A percentile compares a stretch with the other conserved stretches of the same genome.
Evolutionary conservation across 2,888 invertebrate genomes (phyloP).

Genomic region (Phlogophora meticulosa): DNA sequence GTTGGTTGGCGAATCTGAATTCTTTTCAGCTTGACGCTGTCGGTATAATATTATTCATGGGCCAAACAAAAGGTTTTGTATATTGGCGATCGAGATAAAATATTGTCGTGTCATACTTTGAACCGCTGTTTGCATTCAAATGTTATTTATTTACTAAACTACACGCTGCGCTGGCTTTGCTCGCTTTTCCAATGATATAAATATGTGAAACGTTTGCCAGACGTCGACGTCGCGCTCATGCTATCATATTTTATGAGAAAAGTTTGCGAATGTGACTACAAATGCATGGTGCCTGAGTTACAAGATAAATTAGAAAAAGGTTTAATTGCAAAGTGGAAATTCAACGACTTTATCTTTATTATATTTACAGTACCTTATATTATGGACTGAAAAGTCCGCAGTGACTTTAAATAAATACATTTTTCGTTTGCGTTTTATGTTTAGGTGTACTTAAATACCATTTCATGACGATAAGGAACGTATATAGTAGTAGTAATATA

Average conservation of each 20-base stretch:
- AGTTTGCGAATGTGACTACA: constrained; percentile 20
- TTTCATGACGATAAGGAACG: too few species aligned
- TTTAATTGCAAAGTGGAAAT: constrained; percentile 21
- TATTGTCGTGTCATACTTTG: constrained; percentile 50
- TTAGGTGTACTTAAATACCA: too few species aligned
- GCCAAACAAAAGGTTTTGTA: constrained; percentile 56
- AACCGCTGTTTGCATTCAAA: constrained; percentile 45
- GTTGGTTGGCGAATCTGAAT: constrained; percentile 49
- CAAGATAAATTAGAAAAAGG: neutral
- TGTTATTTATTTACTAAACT: constrained; percentile 51
- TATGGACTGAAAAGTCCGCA: neutral
- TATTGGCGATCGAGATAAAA: constrained; percentile 60
- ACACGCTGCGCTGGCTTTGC: constrained; percentile 18
- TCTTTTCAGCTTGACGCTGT: constrained; percentile 46
- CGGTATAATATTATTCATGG: constrained; percentile 57
- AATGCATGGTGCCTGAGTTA: constrained; percentile 7
- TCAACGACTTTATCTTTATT: neutral
- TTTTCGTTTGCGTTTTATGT: too few species aligned
- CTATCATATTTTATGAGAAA: constrained; percentile 35
- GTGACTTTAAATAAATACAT: neutral
- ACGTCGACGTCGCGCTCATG: constrained; percentile 5
- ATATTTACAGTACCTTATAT: neutral
- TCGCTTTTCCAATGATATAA: constrained; percentile 37
- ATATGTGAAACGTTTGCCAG: constrained; percentile 27
- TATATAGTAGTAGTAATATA: too few species aligned